A percentile compares a stretch with the other conserved stretches of the same genome.
Conservation (phyloP, 2,888 invertebrate genomes). For the Ferdinandea cuprea region DNA sequence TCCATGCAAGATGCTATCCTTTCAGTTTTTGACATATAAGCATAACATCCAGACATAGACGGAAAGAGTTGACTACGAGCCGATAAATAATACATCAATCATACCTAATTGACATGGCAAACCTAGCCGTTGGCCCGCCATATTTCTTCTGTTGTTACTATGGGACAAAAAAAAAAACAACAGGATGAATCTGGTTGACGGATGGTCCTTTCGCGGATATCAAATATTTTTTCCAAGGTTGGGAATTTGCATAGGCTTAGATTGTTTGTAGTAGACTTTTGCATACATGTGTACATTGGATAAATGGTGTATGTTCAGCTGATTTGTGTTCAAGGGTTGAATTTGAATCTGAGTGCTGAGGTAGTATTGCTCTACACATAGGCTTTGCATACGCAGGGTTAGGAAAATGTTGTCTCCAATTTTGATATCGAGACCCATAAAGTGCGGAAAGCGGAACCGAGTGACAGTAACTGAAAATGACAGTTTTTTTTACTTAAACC, state of each 20-base stretch:
- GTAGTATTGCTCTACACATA: conserved; percentile 51
- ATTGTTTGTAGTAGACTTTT: conserved; percentile 41
- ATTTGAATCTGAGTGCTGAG: conserved; percentile 6
- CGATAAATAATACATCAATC: conserved; percentile 67
- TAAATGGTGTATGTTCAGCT: conserved; percentile 20
- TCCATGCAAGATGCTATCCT: conserved; percentile 40
- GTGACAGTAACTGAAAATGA: conserved; percentile 49
- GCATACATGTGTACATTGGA: conserved; percentile 36
- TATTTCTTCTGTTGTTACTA: conserved; percentile 41
- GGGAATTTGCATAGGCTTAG: conserved; percentile 65
- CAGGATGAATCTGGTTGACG: conserved; percentile 53
- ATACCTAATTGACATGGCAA: conserved; percentile 71
- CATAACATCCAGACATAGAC: conserved; percentile 38
- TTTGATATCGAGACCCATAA: conserved; percentile 18
- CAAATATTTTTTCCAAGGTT: conserved; percentile 39
- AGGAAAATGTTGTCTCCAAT: conserved; percentile 21
- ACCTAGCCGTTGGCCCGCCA: conserved; percentile 62
- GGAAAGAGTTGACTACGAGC: conserved; percentile 58
- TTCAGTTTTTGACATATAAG: conserved; percentile 36
- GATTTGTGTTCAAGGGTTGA: conserved; percentile 59
- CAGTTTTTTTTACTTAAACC: conserved; percentile 61
- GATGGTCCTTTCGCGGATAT: conserved; percentile 57
- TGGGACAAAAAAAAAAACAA: conserved; percentile 17
- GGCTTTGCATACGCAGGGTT: conserved; percentile 56
- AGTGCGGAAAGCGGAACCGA: conserved; percentile 64